Base-by-base conservation (phyloP, 2,888 invertebrate species). In the Ceratothoa steindachneri region DNA sequence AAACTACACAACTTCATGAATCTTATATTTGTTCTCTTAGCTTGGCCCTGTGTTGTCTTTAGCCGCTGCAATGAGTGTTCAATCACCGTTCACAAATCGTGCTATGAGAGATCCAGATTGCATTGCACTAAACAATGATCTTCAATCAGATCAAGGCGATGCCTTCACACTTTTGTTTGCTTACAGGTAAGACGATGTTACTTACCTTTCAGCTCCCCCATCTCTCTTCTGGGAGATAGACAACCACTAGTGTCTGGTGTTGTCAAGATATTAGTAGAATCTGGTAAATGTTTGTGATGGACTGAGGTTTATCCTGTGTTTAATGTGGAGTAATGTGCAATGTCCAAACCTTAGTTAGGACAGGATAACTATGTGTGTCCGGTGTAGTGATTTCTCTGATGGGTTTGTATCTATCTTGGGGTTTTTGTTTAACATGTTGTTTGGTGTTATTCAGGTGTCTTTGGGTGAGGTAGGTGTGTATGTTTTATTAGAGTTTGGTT, bases 131-230 rank as follows among this genome's bases (percentile, higher is more conserved):
- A 87, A 93, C 53, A 90, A 89, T 85, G 88, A 89, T 0, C 87
- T 97, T 51, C 93, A 97, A 83, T 96, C 96, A 0, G 93, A 93
- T 83, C 95, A 97, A 83, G 99, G 99, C 0, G 99, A 99, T 84
- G 94, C 97, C 0, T 88, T 99, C 80, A 95, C 95, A 0, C 70
- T 80, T n/a, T 69, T 80, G 24, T 31, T 66, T n/a, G 75, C 72
- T 2, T 79, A 76, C 79, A 79, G 79, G 79, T 79, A 69, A 1
- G 12, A 24, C 12, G 60, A 60, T 60, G 27, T n/a, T n/a, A n/a
- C 19, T 51, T 51, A 51, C 1, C 15, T 3, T 51, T 1, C 19
- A n/a, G 52, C 52, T 3, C 15, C 19, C n/a, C n/a, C n/a, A n/a
- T n/a, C n/a, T n/a, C n/a, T n/a, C n/a, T n/a, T n/a, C n/a, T n/a